phyloP scores from a whole-genome alignment of 2,888 invertebrate genomes.

The Scrobipalpa atriplicella region DNA sequence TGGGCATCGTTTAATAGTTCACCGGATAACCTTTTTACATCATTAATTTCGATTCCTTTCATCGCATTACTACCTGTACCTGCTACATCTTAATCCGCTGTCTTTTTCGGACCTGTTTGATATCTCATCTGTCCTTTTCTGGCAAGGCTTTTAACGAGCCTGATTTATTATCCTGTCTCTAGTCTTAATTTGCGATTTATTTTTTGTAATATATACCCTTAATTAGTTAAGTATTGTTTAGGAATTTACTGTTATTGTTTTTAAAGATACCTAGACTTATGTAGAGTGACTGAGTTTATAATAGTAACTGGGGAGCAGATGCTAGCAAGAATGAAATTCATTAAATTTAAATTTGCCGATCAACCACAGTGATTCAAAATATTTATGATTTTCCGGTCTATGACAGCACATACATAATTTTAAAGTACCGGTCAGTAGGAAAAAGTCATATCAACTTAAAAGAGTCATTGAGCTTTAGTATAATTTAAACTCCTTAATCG shows the following conservation, averaged over 20 bases:
- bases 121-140: slow-evolving; percentile 14
- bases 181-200: background rate
- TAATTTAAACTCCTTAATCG: background rate
- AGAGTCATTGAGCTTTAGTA: too few species aligned
- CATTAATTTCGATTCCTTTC: slow-evolving; percentile 21
- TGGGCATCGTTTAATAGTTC: slow-evolving; percentile 7
- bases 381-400: too few species aligned
- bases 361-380: too few species aligned
- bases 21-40: slow-evolving; percentile 14
- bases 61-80: slow-evolving; percentile 17
- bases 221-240: background rate
- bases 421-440: too few species aligned
- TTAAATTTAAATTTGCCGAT: too few species aligned
- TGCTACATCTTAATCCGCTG: slow-evolving; percentile 12
- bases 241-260: background rate
- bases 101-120: slow-evolving; percentile 14
- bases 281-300: too few species aligned
- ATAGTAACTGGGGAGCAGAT: too few species aligned
- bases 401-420: too few species aligned
- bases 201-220: background rate
- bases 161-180: slow-evolving; percentile 3
- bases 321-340: too few species aligned
- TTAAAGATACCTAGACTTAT: too few species aligned
- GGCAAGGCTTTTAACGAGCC: slow-evolving; percentile 16
- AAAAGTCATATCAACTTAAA: too few species aligned